phyloP scores from a whole-genome alignment of 2,888 invertebrate genomes.

The Aelia acuminata region DNA sequence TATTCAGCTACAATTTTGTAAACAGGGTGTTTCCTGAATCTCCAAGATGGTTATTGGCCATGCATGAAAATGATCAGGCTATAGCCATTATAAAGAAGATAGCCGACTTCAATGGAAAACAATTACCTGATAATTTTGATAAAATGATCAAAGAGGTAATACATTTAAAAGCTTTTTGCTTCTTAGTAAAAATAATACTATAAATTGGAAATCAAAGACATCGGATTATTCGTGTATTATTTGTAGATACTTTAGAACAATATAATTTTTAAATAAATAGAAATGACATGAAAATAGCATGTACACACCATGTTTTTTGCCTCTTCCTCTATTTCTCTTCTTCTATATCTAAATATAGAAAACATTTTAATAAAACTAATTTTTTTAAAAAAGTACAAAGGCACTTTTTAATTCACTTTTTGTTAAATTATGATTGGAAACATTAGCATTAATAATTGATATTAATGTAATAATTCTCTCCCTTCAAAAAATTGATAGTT shows the following conservation, averaged over 20 bases:
- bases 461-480: too few species aligned
- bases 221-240: neutral
- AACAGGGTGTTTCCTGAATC: conserved; percentile 83
- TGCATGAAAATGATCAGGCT: conserved; percentile 80
- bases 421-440: too few species aligned
- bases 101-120: conserved; percentile 76
- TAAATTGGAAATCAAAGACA: neutral
- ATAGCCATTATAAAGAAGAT: conserved; percentile 77
- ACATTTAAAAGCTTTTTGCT: neutral
- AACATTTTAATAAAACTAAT: too few species aligned
- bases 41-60: conserved; percentile 81
- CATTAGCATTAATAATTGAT: too few species aligned
- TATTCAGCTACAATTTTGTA: conserved; percentile 56
- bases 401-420: too few species aligned
- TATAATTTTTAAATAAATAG: too few species aligned
- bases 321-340: too few species aligned
- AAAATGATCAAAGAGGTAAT: conserved; percentile 31
- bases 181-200: neutral
- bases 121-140: conserved; percentile 71
- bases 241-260: neutral
- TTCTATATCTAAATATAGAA: too few species aligned
- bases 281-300: neutral
- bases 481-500: too few species aligned
- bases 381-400: too few species aligned
- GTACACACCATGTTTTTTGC: too few species aligned